Base-by-base conservation (phyloP, 1,140 invertebrate genomes). In the Calosoma granatense region DNA sequence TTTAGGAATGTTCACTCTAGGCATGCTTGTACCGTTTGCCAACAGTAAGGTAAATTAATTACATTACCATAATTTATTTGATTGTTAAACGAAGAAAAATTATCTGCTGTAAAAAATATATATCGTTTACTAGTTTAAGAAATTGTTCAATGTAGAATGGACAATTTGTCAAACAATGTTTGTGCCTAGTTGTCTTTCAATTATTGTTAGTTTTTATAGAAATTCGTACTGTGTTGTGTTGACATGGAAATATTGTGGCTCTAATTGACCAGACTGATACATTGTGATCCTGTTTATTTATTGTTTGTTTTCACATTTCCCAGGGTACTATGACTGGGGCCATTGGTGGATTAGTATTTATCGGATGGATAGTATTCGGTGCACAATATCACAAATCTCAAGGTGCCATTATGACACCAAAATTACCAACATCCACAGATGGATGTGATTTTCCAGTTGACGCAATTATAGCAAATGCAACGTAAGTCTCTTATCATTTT, bases 291-390 rank as follows among this genome's bases (percentile, higher is more conserved):
- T 57, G 36, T 30, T 30, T 30, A 30, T 30, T 6, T 6, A 30
- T 20, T 21, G 11, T 6, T n/a, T n/a, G n/a, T n/a, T n/a, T 53
- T 22, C 22, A 52, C 36, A 22, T 55, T 21, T 62, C 55, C 53
- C 41, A 81, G 60, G 78, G 82, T n/a, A 79, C 79, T 1, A 65
- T 77, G 26, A 61, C 64, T 2, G 83, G 82, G 9, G 66, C 76
- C 9, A 53, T 75, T 1, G 53, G 62, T 4, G 72, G 78, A 22
- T 59, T 85, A 2, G 55, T 68, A 2, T 69, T 77, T 6, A 76
- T 78, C 64, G 68, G 76, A 30, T 81, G 77, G 76, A 74, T 85
- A 4, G 75, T 80, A 2, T 69, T 80, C 54, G 81, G 81, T n/a
- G 72, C 77, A 11, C 77, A 81, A 59, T 68, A 75, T 56, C 63